Percentiles rank a stretch among this genome's conserved stretches.
phyloP scores from a whole-genome alignment of 1,140 invertebrate genomes.

The Hylaeus volcanicus region DNA sequence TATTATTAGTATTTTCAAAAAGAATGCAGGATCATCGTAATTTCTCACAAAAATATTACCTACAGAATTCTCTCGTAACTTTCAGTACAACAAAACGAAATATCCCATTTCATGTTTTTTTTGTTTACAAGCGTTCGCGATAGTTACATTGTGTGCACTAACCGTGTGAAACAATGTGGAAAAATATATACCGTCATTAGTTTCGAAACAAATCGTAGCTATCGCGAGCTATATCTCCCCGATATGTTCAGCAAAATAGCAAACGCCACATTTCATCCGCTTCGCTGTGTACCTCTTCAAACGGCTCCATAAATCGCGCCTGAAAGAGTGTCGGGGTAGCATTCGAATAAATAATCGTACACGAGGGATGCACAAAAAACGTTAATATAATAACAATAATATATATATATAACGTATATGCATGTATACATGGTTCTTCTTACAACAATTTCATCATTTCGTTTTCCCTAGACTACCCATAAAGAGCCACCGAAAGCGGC shows the following conservation, averaged over 20 bases:
- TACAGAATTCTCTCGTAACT: too few species aligned
- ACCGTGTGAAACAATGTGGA: neutral
- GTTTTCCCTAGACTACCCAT: slow-evolving; percentile 66
- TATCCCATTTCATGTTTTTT: too few species aligned
- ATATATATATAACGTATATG: slow-evolving; percentile 71
- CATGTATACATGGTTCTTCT: slow-evolving; percentile 74
- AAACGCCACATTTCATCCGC: neutral
- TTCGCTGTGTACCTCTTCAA: neutral
- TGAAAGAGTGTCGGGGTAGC: neutral
- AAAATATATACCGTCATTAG: neutral
- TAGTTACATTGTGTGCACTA: too few species aligned
- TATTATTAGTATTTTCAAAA: too few species aligned
- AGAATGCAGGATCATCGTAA: too few species aligned
- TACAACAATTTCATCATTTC: slow-evolving; percentile 70
- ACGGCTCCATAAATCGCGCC: neutral
- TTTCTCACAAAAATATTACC: too few species aligned
- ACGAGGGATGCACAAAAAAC: slow-evolving; percentile 60
- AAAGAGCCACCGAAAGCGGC: slow-evolving; percentile 58
- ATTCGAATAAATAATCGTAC: slow-evolving; percentile 25
- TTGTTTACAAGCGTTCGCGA: too few species aligned
- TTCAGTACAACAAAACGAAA: too few species aligned
- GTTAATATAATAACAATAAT: slow-evolving; percentile 76
- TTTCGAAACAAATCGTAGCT: neutral
- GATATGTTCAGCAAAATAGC: too few species aligned
- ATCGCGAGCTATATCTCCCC: neutral